These are phyloP conservation scores for Andrena bucephala DNA, from an alignment of 2,888 invertebrate genomes.

Conservation along the genomic window DNA sequence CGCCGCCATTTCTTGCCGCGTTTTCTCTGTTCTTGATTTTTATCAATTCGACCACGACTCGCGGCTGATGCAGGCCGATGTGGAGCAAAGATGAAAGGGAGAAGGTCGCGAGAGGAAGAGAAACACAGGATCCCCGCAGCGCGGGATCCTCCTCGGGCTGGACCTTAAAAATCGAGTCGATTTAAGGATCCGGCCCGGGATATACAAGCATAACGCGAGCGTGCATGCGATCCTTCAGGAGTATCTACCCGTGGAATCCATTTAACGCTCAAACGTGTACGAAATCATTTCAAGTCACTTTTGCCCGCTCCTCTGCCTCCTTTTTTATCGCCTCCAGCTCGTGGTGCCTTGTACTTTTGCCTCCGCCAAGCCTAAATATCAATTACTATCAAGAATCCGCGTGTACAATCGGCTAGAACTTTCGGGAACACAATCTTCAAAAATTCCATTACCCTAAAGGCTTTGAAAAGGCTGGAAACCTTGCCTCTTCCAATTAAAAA, in stretches of 20 bases:
- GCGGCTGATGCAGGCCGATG: constrained; percentile 56
- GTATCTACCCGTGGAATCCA: constrained; percentile 70
- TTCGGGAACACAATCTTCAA: neutral
- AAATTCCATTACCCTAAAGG: too few species aligned
- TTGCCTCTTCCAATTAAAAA: constrained; percentile 7
- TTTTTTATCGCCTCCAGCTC: constrained; percentile 29
- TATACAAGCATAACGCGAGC: constrained; percentile 61
- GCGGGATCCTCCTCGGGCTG: constrained; percentile 73
- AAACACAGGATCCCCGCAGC: constrained; percentile 82
- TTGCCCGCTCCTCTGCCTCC: constrained; percentile 17
- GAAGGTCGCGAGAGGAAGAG: constrained; percentile 80
- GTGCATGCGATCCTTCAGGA: constrained; percentile 71
- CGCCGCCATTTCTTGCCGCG: neutral
- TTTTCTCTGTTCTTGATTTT: constrained; percentile 56
- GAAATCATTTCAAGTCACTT: constrained; percentile 66
- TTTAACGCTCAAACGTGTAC: constrained; percentile 68
- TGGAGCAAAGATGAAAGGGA: constrained; percentile 77
- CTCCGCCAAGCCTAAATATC: neutral
- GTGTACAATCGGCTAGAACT: too few species aligned
- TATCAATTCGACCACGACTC: constrained; percentile 68
- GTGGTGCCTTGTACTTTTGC: neutral
- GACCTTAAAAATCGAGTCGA: constrained; percentile 81
- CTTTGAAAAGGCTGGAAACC: neutral
- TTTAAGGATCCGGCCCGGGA: constrained; percentile 78
- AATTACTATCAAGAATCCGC: neutral